Conservation (phyloP, 2,797 vertebrate genomes). For the Melanotaenia nigrans region DNA sequence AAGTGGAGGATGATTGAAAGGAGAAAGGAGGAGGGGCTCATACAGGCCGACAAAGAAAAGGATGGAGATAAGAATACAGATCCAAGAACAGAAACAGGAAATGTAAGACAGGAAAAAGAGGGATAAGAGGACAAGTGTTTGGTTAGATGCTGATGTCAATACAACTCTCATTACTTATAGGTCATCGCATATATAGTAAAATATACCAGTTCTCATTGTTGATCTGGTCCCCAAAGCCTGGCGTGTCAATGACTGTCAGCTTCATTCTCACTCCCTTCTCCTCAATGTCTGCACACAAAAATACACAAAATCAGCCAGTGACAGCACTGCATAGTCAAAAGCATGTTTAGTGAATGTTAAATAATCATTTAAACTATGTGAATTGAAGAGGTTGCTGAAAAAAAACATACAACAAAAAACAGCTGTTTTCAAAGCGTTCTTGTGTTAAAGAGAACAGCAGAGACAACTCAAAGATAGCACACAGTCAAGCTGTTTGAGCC, state of each 20-base stretch:
- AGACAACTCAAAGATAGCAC: neutral
- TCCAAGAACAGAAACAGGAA: conserved; percentile 27
- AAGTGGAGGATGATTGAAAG: conserved; percentile 1
- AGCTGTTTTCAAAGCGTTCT: neutral
- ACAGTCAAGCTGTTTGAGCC: conserved; percentile 2
- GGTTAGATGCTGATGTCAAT: conserved; percentile 20
- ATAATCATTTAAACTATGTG: neutral
- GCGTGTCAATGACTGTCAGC: conserved; percentile 97
- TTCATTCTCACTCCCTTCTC: conserved; percentile 99
- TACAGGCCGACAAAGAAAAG: neutral
- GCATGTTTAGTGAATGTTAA: neutral
- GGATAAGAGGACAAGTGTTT: neutral
- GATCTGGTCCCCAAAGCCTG: conserved; percentile 98
- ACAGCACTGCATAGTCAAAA: neutral
- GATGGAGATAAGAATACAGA: conserved; percentile 8
- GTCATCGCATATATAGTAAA: neutral
- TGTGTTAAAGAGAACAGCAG: neutral
- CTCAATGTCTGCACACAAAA: conserved; percentile 88
- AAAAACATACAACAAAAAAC: neutral
- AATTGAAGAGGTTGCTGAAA: neutral
- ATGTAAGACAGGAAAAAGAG: neutral
- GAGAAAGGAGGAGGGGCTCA: neutral
- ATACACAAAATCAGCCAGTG: conserved; percentile 5
- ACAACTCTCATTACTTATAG: neutral
- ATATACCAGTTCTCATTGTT: conserved; percentile 97